Evolutionary conservation across 2,113 vertebrate species (phyloP), one percentile per base, ranked within the genome.

Genomic region (Callipepla squamata): DNA sequence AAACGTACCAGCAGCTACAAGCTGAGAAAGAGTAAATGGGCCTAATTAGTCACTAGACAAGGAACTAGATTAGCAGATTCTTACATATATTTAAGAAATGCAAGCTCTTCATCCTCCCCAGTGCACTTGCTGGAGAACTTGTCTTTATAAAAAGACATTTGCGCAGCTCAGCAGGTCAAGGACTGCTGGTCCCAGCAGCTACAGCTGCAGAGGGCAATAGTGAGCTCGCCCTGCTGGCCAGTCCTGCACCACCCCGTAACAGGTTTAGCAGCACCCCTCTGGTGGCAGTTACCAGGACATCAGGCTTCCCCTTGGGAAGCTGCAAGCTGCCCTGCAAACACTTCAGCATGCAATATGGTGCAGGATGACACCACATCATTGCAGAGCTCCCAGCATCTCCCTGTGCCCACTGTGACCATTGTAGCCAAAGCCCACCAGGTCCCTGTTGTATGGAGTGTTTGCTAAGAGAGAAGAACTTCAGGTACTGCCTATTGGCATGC

Each of bases 21-120:
- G 87, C n/a, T n/a, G 80, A 89, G 48, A 93, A 91, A 91, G 75
- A 70, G n/a, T 91, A 96, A 96, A 94, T 89, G 48, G 50, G 75
- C 61, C 85, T 92, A 92, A 92, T 96, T 89, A 91, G 63, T 51
- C 90, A 75, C 75, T 65, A 93, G 79, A 91, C 81, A 87, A 89
- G 63, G 68, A 85, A 89, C 50, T 59, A 93, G 81, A 95, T 95
- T 82, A 85, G 53, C 0, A 0, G 48, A 36, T 74, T 87, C 75
- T 80, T 38, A 66, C 36, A 66, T 30, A 59, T 45, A 65, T 82
- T 87, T 74, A 89, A 89, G 75, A 83, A 92, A 94, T 44, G 59
- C 72, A 83, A 89, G 55, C 42, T 91, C 34, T 73, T 92, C 72
- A 74, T 85, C 67, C 55, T 82, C 66, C 42, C 26, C 68, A n/a